These are phyloP conservation scores for Anabacerthia variegaticeps DNA, from an alignment of 2,797 vertebrate genomes.

Conservation along the genomic window DNA sequence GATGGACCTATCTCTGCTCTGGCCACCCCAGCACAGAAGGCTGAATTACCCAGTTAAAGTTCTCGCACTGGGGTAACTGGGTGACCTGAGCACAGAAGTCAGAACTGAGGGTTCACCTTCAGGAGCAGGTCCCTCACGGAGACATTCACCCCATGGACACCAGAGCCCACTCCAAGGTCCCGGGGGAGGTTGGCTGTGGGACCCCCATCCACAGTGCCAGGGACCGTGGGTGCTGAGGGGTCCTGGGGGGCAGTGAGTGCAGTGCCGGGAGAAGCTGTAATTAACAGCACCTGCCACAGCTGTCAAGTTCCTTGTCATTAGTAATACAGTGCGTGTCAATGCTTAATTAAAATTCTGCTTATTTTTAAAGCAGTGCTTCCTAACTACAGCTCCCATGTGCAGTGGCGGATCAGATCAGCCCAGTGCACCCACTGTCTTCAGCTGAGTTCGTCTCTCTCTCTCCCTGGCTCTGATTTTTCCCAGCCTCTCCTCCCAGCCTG, in stretches of 20 bases:
- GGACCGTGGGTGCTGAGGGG: rapidly evolving
- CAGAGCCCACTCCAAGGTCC: not conserved
- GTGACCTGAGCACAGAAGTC: not conserved
- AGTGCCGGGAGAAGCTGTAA: not conserved
- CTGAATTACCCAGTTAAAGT: not conserved
- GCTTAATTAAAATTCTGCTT: conserved; percentile 52
- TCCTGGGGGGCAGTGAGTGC: rapidly evolving
- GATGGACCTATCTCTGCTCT: not conserved
- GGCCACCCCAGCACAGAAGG: not conserved
- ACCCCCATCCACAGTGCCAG: rapidly evolving
- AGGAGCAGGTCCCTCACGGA: not conserved
- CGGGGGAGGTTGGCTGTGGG: not conserved
- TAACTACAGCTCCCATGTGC: conserved; percentile 18
- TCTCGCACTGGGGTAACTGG: not conserved
- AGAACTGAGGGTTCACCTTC: rapidly evolving
- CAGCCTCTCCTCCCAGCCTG: not conserved
- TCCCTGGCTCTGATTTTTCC: not conserved
- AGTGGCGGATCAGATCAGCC: not conserved
- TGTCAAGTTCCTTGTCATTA: conserved; percentile 21
- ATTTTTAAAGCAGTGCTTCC: conserved; percentile 31
- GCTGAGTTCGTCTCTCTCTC: conserved; percentile 15
- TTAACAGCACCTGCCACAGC: not conserved
- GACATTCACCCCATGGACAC: rapidly evolving
- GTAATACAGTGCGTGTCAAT: not conserved
- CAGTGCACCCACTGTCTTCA: not conserved